Evolutionary conservation across 2,113 vertebrate species (phyloP).

Genomic region (Pyrgilauda ruficollis): DNA sequence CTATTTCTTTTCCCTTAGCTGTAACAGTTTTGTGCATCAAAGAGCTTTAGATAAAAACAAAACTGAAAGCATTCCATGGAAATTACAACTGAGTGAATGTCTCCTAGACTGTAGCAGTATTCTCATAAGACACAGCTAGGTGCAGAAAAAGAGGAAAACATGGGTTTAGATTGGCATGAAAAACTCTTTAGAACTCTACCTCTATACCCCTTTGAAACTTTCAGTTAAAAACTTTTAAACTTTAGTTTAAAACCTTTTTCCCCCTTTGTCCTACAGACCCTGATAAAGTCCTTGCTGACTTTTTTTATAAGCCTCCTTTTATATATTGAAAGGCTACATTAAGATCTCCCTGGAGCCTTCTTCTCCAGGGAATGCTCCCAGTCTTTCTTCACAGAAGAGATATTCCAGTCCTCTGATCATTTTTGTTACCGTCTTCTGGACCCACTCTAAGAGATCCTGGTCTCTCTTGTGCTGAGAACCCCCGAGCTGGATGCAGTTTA

Average conservation of each 20-base stretch:
- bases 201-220: neutral
- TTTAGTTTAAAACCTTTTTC: neutral
- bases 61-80: neutral
- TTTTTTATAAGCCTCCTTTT: neutral
- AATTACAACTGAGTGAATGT: neutral
- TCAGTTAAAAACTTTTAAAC: neutral
- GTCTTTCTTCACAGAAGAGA: neutral
- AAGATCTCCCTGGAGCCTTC: neutral
- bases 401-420: neutral
- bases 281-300: neutral
- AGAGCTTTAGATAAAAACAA: neutral
- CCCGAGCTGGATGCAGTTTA: neutral
- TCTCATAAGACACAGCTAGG: neutral
- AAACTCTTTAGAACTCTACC: neutral
- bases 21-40: neutral
- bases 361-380: neutral
- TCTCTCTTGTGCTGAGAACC: neutral
- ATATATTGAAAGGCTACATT: neutral
- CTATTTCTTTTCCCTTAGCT: neutral
- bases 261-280: neutral
- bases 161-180: neutral
- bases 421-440: neutral
- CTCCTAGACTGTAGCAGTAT: neutral
- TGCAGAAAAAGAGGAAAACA: neutral
- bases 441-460: neutral